Conservation (phyloP, 2,888 invertebrate species). For the Euphydryas editha region DNA sequence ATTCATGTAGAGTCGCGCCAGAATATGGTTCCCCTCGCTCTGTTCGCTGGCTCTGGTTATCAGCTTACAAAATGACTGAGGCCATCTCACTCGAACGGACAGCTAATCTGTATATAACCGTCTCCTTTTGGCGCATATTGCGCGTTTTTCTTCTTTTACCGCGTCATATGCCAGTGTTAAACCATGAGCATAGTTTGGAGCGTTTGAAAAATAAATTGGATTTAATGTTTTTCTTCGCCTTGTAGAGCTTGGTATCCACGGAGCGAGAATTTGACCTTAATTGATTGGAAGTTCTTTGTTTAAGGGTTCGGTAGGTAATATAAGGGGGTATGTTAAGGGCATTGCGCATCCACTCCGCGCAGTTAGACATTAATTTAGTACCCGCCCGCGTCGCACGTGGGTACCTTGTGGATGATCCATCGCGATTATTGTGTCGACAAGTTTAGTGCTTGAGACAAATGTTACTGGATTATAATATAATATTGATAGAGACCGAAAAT, state of each 20-base stretch:
- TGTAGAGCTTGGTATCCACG: slow-evolving; percentile 28
- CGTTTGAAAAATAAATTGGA: slow-evolving; percentile 62
- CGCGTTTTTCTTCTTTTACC: slow-evolving; percentile 83
- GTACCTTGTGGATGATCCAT: slow-evolving; percentile 55
- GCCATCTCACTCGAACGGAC: slow-evolving; percentile 68
- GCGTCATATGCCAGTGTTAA: slow-evolving; percentile 78
- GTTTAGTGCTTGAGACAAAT: slow-evolving; percentile 64
- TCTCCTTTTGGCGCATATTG: slow-evolving; percentile 77
- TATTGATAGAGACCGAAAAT: slow-evolving; percentile 31
- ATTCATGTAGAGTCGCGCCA: slow-evolving; percentile 80
- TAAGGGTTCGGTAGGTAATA: slow-evolving; percentile 69
- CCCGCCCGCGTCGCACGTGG: slow-evolving; percentile 71
- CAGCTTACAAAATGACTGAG: slow-evolving; percentile 81
- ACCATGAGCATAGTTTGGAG: slow-evolving; percentile 65
- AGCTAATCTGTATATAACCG: slow-evolving; percentile 66
- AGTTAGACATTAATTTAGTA: slow-evolving; percentile 62
- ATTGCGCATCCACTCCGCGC: slow-evolving; percentile 76
- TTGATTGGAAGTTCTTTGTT: slow-evolving; percentile 78
- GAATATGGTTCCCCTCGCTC: slow-evolving; percentile 82
- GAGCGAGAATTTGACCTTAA: slow-evolving; percentile 60
- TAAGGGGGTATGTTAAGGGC: slow-evolving; percentile 65
- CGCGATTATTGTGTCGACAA: slow-evolving; percentile 65
- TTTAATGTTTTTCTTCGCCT: slow-evolving; percentile 53
- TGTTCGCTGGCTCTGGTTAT: slow-evolving; percentile 81
- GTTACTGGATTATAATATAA: slow-evolving; percentile 43